Evolutionary conservation across 2,888 invertebrate genomes (phyloP), one percentile per base, ranked within the genome.

Genomic region (Cataglyphis rosenhaueri): DNA sequence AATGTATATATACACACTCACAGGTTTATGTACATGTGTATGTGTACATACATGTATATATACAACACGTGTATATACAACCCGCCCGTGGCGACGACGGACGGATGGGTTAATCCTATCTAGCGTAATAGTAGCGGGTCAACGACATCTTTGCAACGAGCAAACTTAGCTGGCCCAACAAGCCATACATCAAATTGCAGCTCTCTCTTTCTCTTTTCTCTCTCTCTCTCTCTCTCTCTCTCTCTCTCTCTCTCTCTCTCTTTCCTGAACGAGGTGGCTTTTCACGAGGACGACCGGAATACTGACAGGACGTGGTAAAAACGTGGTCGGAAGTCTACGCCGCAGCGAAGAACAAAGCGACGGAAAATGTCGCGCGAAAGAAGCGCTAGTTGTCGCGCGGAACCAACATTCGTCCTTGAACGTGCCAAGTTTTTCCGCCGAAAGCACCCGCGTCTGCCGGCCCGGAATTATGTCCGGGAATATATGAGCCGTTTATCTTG

Each of bases 111-210:
- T 78, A 70, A 78, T 78, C 78, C 78, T 78, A 70, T 78, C 70
- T 78, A 78, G 57, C 70, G 71, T 78, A 78, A 78, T 78, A 70
- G 70, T 78, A 59, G 68, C 59, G 59, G 70, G 78, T 78, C 78
- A 78, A 78, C 78, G 78, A 70, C 78, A 78, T 78, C 78, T 70
- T 78, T 78, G 78, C 78, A 70, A 78, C 70, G 70, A 78, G 78
- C 78, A 78, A 78, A 78, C 78, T 78, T 78, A 70, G 57, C 70
- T 70, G 78, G 78, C 78, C 71, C 78, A 78, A 78, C 78, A 78
- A 78, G 70, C 70, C 59, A 78, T 78, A 78, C 70, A 70, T 78
- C 78, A 78, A 78, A 78, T 78, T 78, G 78, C 78, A 21, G 32
- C 57, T 65, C 75, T 6, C 64, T 18, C 32, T 32, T 32, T 32